A percentile compares a stretch with the other conserved stretches of the same genome.
These are phyloP conservation scores for Luscinia luscinia DNA, from an alignment of 2,797 vertebrate genomes.

Conservation along the genomic window DNA sequence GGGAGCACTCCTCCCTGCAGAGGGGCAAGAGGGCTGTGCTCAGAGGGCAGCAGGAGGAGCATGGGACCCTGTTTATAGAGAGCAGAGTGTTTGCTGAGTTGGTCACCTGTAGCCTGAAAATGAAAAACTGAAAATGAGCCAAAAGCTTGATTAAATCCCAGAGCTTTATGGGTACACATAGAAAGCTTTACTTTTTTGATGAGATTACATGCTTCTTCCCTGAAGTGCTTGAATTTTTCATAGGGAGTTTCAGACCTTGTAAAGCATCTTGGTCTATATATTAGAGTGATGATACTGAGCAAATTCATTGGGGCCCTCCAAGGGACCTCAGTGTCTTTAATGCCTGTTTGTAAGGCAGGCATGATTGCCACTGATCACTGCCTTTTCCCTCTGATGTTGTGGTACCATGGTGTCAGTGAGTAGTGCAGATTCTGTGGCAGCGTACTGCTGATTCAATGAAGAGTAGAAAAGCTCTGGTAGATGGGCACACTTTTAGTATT, in stretches of 20 bases:
- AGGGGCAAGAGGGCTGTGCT: neutral
- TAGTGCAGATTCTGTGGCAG: neutral
- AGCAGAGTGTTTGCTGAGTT: neutral
- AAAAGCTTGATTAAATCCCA: neutral
- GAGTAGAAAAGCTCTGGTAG: neutral
- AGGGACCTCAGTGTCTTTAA: neutral
- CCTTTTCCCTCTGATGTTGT: neutral
- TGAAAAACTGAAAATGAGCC: neutral
- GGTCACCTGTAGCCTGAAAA: neutral
- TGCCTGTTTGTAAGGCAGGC: neutral
- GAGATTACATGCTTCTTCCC: neutral
- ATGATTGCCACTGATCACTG: neutral
- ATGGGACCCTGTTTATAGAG: neutral
- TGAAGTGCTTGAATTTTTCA: neutral
- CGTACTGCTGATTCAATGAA: fast-evolving
- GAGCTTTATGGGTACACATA: neutral
- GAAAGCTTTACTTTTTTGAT: neutral
- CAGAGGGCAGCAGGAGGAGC: neutral
- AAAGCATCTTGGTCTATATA: neutral
- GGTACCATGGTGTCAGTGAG: neutral
- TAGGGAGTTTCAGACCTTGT: neutral
- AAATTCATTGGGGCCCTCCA: neutral
- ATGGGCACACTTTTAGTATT: neutral
- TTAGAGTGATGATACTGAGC: neutral
- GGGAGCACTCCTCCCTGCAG: neutral